Conservation (phyloP, 2,113 vertebrate species). For the Morone chrysops region DNA sequence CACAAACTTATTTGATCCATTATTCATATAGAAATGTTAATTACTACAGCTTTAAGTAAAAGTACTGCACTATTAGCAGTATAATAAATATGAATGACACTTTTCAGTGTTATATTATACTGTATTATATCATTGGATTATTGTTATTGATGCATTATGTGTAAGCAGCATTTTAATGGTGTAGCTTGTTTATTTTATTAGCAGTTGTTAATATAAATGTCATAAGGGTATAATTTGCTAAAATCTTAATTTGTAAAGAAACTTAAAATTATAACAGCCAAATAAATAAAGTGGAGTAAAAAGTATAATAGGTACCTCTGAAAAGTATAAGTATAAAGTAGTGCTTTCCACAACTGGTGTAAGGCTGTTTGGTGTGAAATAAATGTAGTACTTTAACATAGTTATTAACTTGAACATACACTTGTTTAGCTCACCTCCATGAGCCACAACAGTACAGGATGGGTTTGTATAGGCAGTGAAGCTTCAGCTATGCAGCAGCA, state of each 20-base stretch:
- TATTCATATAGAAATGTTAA: not conserved
- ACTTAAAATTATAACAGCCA: not conserved
- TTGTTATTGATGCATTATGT: not conserved
- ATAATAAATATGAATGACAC: not conserved
- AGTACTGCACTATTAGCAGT: not conserved
- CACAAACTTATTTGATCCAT: not conserved
- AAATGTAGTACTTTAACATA: not conserved
- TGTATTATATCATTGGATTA: not conserved
- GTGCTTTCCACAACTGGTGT: not conserved
- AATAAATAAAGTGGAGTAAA: not conserved
- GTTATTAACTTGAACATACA: conserved; percentile 32
- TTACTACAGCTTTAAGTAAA: not conserved
- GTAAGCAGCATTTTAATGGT: not conserved
- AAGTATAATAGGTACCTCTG: not conserved
- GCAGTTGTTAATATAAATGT: not conserved
- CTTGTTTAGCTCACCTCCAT: conserved; percentile 14
- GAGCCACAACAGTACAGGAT: conserved; percentile 41
- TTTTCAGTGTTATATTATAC: not conserved
- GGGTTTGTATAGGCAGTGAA: conserved; percentile 43
- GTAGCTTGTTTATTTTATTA: not conserved
- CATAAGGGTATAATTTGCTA: not conserved
- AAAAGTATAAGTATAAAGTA: not conserved
- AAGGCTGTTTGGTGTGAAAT: not conserved
- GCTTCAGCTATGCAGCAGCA: conserved; percentile 78
- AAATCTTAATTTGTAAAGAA: not conserved